Percentiles rank a stretch among this genome's conserved stretches.
Conservation (phyloP, 2,797 vertebrate species). For the Alouatta caraya region DNA sequence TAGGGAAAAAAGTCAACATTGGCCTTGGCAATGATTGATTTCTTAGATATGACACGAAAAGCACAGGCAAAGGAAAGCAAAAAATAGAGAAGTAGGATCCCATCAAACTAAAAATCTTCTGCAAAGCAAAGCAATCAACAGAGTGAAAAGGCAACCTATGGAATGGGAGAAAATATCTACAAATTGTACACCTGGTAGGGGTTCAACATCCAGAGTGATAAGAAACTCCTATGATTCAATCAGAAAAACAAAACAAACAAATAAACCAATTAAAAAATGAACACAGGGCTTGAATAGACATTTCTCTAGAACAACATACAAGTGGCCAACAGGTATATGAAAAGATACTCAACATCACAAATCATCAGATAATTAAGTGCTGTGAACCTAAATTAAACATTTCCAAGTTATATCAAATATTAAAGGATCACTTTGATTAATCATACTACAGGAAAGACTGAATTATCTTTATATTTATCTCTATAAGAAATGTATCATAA, state of each 20-base stretch:
- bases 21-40: background rate
- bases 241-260: background rate
- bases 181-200: background rate
- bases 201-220: background rate
- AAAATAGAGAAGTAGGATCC: background rate
- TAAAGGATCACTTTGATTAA: background rate
- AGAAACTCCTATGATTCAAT: background rate
- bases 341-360: background rate
- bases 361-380: background rate
- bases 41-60: background rate
- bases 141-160: background rate
- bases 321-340: background rate
- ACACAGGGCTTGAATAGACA: background rate
- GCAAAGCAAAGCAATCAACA: background rate
- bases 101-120: background rate
- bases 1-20: background rate
- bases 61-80: background rate
- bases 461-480: background rate
- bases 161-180: background rate
- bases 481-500: background rate
- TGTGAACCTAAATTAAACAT: background rate
- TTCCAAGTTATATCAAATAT: background rate
- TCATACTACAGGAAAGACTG: background rate
- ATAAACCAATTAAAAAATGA: background rate
- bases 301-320: background rate